These are phyloP conservation scores for Pedionomus torquatus DNA, from an alignment of 2,113 vertebrate species.

Conservation along the genomic window DNA sequence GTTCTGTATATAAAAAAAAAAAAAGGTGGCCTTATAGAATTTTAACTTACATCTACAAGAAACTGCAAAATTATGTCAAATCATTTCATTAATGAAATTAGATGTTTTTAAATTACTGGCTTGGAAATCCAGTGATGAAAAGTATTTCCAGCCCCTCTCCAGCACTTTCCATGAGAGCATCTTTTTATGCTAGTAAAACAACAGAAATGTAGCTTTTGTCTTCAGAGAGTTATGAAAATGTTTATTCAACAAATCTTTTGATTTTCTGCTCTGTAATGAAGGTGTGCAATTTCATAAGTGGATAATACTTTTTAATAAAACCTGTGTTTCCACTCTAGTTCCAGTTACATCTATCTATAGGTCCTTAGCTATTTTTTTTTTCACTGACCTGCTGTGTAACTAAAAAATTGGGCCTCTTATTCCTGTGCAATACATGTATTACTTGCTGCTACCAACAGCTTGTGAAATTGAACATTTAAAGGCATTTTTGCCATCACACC, in stretches of 20 bases:
- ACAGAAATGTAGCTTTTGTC: neutral
- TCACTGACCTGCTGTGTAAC: neutral
- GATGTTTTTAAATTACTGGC: constrained; percentile 10
- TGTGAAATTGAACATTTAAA: neutral
- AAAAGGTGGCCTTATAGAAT: constrained; percentile 9
- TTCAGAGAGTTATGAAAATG: neutral
- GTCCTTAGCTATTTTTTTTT: neutral
- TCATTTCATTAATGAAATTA: constrained; percentile 46
- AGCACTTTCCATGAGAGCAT: neutral
- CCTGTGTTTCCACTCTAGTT: neutral
- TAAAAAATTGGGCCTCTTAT: neutral
- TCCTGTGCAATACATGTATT: neutral
- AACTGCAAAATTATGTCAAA: constrained; percentile 24
- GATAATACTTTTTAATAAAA: neutral
- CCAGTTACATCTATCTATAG: neutral
- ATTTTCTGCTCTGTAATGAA: neutral
- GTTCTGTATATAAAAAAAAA: neutral
- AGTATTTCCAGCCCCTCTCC: neutral
- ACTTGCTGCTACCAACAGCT: neutral
- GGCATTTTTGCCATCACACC: neutral
- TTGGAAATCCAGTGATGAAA: constrained; percentile 20
- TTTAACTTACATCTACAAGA: constrained; percentile 10
- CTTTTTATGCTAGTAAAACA: neutral
- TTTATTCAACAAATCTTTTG: neutral
- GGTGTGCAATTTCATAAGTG: neutral